Conservation (phyloP, 2,888 invertebrate genomes). For the Aelia acuminata region DNA sequence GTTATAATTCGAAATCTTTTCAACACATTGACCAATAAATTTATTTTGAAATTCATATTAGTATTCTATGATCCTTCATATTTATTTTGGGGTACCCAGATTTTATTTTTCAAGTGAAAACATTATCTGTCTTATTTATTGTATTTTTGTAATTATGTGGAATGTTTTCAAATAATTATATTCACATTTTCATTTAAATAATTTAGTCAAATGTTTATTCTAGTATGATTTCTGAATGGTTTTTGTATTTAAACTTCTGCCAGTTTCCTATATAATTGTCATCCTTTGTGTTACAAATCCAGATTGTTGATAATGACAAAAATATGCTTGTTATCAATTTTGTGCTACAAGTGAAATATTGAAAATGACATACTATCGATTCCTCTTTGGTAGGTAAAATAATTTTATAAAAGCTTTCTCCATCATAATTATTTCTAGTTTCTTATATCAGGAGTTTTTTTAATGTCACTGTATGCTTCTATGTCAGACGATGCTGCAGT, state of each 20-base stretch:
- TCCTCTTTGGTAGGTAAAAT: not conserved
- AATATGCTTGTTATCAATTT: not conserved
- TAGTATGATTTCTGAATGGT: not conserved
- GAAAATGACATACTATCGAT: not conserved
- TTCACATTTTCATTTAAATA: not conserved
- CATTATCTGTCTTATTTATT: too few relatives aligned
- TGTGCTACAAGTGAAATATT: not conserved
- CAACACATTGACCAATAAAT: too few relatives aligned
- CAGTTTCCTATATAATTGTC: too few relatives aligned
- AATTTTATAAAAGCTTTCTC: too few relatives aligned
- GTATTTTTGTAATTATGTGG: not conserved
- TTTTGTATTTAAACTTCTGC: not conserved
- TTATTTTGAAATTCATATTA: too few relatives aligned
- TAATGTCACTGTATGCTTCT: too few relatives aligned
- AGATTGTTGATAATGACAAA: not conserved
- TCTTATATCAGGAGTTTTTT: too few relatives aligned
- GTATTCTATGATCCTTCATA: too few relatives aligned
- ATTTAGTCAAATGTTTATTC: not conserved
- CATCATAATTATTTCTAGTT: too few relatives aligned
- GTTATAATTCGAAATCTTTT: not conserved
- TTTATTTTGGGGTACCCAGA: not conserved
- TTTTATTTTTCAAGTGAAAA: too few relatives aligned
- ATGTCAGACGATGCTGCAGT: too few relatives aligned
- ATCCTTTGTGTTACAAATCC: not conserved
- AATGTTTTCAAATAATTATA: not conserved